Percentiles rank a stretch among this genome's conserved stretches.
These are phyloP conservation scores for Neotragus moschatus DNA, from an alignment of 2,113 vertebrate genomes.

Conservation along the genomic window DNA sequence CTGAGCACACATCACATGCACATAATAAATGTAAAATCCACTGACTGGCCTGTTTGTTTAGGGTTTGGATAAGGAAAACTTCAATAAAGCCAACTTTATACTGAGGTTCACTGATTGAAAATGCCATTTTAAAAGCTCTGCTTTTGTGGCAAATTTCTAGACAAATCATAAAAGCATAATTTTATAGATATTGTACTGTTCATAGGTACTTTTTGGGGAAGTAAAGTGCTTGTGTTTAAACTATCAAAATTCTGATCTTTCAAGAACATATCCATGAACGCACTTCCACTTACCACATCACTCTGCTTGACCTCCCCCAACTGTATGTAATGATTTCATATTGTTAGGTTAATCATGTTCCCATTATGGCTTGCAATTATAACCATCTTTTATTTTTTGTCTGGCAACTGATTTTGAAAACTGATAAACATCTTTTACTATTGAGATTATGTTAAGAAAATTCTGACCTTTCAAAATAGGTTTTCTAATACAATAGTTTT, in stretches of 20 bases:
- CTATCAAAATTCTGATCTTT: constrained; percentile 74
- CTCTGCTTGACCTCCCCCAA: not conserved
- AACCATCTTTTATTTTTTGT: not conserved
- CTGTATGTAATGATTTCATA: not conserved
- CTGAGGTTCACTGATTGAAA: constrained; percentile 82
- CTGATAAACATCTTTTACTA: not conserved
- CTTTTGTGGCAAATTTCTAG: constrained; percentile 73
- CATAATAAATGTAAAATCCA: constrained; percentile 68
- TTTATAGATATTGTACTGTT: constrained; percentile 53
- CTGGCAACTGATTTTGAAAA: not conserved
- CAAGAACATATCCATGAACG: not conserved
- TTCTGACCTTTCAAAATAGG: constrained; percentile 65
- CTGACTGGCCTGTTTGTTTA: constrained; percentile 74
- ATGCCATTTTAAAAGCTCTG: constrained; percentile 75
- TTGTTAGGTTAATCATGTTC: not conserved
- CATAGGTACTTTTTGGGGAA: constrained; percentile 61
- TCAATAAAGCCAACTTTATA: constrained; percentile 67
- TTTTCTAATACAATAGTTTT: constrained; percentile 29
- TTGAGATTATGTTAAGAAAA: constrained; percentile 51
- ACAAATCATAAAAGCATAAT: constrained; percentile 65
- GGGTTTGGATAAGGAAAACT: constrained; percentile 68
- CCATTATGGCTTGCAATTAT: not conserved
- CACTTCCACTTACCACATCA: not conserved
- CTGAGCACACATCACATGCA: not conserved
- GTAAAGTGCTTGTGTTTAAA: constrained; percentile 63